Percentiles rank a stretch among this genome's conserved stretches.
Conservation (phyloP, 2,888 invertebrate genomes). For the Stenotaenia linearis region DNA sequence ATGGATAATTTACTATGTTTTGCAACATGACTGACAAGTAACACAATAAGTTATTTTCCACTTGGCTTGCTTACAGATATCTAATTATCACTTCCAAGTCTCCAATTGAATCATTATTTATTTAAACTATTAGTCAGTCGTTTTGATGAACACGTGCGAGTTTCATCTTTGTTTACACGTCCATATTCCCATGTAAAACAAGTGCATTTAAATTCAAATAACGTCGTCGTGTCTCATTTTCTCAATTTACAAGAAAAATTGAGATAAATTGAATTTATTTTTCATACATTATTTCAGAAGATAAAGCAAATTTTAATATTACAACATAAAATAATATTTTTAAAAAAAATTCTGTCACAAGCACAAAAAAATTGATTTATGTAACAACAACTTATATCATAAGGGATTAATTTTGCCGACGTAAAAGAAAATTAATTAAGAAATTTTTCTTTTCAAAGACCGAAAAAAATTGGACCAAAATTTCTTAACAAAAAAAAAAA, state of each 20-base stretch:
- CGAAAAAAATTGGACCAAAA: too few relatives aligned
- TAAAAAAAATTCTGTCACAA: too few relatives aligned
- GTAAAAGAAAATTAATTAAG: too few relatives aligned
- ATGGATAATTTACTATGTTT: too few relatives aligned
- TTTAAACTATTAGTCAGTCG: too few relatives aligned
- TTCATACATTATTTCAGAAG: not conserved
- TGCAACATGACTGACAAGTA: not conserved
- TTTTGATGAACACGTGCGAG: too few relatives aligned
- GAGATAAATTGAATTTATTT: not conserved
- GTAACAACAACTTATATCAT: not conserved
- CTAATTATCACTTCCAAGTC: not conserved
- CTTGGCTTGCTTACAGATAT: not conserved
- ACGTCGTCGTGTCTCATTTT: not conserved
- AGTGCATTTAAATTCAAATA: not conserved
- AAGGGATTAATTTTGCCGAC: not conserved
- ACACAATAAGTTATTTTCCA: not conserved
- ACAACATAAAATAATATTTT: not conserved
- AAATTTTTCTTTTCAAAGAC: too few relatives aligned
- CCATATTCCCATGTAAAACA: not conserved
- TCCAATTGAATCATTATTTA: not conserved
- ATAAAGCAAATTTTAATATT: not conserved
- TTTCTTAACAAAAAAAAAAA: too few relatives aligned
- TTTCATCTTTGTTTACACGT: too few relatives aligned
- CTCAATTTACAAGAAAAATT: not conserved
- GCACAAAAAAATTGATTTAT: too few relatives aligned